phyloP scores from a whole-genome alignment of 2,888 invertebrate genomes.

The Micoletzkya japonica region DNA sequence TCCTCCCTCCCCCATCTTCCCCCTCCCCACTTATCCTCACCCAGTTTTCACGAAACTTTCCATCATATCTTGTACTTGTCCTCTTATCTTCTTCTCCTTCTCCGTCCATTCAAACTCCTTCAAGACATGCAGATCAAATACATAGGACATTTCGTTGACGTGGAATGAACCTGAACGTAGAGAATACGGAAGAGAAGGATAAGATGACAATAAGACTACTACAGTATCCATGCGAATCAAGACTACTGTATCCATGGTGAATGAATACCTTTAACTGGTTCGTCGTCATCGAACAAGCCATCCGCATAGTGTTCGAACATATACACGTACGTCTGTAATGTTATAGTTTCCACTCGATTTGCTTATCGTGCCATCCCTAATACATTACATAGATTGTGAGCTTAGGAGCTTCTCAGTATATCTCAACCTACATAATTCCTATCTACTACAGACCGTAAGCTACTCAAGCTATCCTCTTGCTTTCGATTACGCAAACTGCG shows the following conservation, averaged over 20 bases:
- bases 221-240: no score
- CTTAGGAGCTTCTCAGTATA: no score
- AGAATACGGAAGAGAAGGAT: no score
- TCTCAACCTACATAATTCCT: constrained; percentile 30
- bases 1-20: no score
- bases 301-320: constrained; percentile 34
- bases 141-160: constrained; percentile 42
- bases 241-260: no score
- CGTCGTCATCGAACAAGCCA: constrained; percentile 32
- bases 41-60: constrained; percentile 34
- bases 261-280: constrained; percentile 33
- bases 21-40: no score
- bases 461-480: no score
- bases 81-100: constrained; percentile 28
- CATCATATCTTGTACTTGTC: constrained; percentile 32
- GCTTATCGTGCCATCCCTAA: no score
- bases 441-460: constrained; percentile 11
- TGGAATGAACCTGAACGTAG: constrained; percentile 39
- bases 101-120: constrained; percentile 30
- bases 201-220: no score
- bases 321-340: constrained; percentile 34
- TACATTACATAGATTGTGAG: no score
- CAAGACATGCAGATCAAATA: constrained; percentile 35
- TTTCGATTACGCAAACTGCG: no score
- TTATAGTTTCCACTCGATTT: no score